Evolutionary conservation across 2,888 invertebrate species (phyloP), one percentile per base, ranked within the genome.

Genomic region (Vanessa cardui): DNA sequence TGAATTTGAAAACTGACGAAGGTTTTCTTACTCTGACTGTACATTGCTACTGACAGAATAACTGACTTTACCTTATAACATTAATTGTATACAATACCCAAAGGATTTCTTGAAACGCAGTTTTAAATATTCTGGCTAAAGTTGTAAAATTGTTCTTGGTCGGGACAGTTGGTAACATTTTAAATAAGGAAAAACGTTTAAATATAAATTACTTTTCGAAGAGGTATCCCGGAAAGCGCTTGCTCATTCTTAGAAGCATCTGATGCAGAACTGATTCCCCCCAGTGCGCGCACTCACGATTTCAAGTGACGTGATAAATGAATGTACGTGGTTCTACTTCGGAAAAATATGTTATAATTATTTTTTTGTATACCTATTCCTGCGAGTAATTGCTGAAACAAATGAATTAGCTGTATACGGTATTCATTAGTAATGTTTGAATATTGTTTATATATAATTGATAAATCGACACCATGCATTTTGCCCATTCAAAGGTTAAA

Each of bases 221-320:
- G 20, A 56, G 18, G 33, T 56, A 16, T 47, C 44, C 45, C 49
- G 9, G 52, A 59, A 67, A 67, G 46, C 59, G 67, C 67, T 63
- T 39, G 67, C 44, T 67, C 63, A 67, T 54, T 52, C 59, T 50
- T 45, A 58, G 59, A 58, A 63, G 56, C 58, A 66, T 63, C 59
- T 60, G 63, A 67, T 63, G 63, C 67, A 63, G 67, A 67, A 67
- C 59, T 52, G 67, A 58, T 67, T 67, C 52, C 33, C 45, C 50
- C 46, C 62, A 45, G 63, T 62, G 59, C 63, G 58, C 56, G 62
- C 54, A 39, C 62, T 66, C 66, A 54, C 60, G 58, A 58, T 58
- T 62, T 66, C 15, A 59, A 64, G 49, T 58, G 62, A 62, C 66
- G 62, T 67, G 67, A 67, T 67, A 67, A 67, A 67, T 67, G 63